phyloP scores from a whole-genome alignment of 2,888 invertebrate genomes.

The Campoplex capitator region DNA sequence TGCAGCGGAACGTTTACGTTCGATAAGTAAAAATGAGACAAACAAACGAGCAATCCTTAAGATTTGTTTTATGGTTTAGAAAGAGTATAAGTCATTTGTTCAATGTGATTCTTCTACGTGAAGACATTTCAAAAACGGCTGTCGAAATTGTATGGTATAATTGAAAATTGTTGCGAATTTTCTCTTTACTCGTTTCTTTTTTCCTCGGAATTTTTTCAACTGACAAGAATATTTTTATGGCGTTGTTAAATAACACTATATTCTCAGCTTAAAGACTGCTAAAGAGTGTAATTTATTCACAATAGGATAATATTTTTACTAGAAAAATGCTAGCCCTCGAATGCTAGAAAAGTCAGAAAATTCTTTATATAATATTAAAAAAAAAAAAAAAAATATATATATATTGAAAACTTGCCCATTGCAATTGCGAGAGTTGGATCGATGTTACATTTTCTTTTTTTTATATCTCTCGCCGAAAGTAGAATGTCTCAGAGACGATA shows the following conservation, averaged over 20 bases:
- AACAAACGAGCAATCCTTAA: background rate
- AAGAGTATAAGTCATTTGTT: slow-evolving; percentile 7
- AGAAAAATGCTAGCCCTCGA: slow-evolving; percentile 29
- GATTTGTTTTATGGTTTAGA: slow-evolving; percentile 11
- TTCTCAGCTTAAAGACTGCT: slow-evolving; percentile 56
- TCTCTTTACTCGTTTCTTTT: slow-evolving; percentile 4
- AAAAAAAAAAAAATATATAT: background rate
- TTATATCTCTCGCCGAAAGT: slow-evolving; percentile 29
- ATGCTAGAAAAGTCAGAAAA: slow-evolving; percentile 24
- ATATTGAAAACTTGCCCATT: background rate
- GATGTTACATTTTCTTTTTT: slow-evolving; percentile 29
- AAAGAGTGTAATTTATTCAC: slow-evolving; percentile 52
- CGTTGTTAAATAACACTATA: slow-evolving; percentile 28
- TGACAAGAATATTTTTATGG: slow-evolving; percentile 26
- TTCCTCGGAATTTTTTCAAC: background rate
- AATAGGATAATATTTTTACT: slow-evolving; percentile 52
- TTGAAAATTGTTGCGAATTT: slow-evolving; percentile 7
- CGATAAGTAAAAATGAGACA: background rate
- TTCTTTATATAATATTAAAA: slow-evolving; percentile 1
- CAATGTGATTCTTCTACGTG: slow-evolving; percentile 34
- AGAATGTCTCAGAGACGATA: slow-evolving; percentile 31
- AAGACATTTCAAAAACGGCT: slow-evolving; percentile 21
- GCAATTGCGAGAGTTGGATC: slow-evolving; percentile 15
- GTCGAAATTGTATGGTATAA: slow-evolving; percentile 17
- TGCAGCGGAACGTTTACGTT: slow-evolving; percentile 47